These are phyloP conservation scores for Sylvilagus floridanus DNA, from an alignment of 2,797 vertebrate genomes.

Conservation along the genomic window DNA sequence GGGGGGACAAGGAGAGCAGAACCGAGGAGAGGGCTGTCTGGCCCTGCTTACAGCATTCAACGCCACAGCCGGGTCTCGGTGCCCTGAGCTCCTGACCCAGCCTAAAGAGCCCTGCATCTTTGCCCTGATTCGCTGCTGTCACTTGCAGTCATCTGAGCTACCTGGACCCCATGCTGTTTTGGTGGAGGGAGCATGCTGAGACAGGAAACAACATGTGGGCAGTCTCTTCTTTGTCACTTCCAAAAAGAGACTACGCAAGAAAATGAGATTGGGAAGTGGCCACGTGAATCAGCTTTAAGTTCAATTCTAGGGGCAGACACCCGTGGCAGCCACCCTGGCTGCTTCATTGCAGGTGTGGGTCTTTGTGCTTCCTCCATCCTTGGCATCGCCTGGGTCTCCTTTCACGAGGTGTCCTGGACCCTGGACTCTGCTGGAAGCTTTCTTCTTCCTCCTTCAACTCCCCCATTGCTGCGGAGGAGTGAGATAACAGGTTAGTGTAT, in stretches of 20 bases:
- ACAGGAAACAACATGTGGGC: background rate
- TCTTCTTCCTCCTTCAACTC: background rate
- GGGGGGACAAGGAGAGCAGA: background rate
- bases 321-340: accelerated
- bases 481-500: background rate
- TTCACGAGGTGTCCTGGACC: background rate
- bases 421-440: background rate
- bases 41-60: background rate
- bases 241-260: background rate
- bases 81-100: too few relatives aligned
- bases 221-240: background rate
- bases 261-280: background rate
- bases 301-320: background rate
- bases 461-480: background rate
- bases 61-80: too few relatives aligned
- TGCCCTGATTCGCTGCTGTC: background rate
- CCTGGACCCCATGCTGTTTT: background rate
- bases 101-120: background rate
- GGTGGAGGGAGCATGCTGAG: background rate
- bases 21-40: background rate
- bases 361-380: background rate
- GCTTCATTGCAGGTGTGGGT: accelerated
- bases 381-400: background rate
- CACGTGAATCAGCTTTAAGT: background rate
- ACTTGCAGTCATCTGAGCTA: background rate